phyloP scores from a whole-genome alignment of 64 coral and sea anemone species.

The Catalaphyllia jardinei region DNA sequence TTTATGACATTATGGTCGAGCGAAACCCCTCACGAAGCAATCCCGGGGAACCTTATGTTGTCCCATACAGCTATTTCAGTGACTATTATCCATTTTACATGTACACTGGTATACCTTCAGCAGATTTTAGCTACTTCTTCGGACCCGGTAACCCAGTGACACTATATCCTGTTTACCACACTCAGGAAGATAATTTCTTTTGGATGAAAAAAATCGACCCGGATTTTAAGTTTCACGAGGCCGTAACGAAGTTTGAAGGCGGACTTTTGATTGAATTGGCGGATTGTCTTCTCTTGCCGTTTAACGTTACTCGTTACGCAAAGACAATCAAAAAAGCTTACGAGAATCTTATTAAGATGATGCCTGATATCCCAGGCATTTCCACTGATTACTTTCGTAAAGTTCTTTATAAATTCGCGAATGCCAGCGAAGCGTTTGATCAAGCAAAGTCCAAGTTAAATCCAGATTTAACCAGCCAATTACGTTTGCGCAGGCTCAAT shows the following conservation, averaged over 20 bases:
- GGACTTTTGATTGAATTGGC: slow-evolving; percentile 60
- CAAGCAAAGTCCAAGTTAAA: slow-evolving; percentile 40
- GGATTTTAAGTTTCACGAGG: slow-evolving; percentile 68
- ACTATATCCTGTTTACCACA: slow-evolving; percentile 82
- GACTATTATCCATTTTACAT: slow-evolving; percentile 76
- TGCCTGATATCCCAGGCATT: slow-evolving; percentile 16
- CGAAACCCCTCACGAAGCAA: slow-evolving; percentile 38
- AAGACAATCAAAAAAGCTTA: slow-evolving; percentile 20
- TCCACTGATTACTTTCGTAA: slow-evolving; percentile 41
- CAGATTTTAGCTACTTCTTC: slow-evolving; percentile 60
- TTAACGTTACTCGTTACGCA: slow-evolving; percentile 61
- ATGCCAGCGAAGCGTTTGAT: slow-evolving; percentile 55
- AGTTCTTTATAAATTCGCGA: slow-evolving; percentile 58
- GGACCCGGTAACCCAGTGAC: slow-evolving; percentile 39
- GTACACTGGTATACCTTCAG: slow-evolving; percentile 58
- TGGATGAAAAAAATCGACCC: slow-evolving; percentile 86
- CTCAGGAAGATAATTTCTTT: slow-evolving; percentile 74
- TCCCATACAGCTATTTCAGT: slow-evolving; percentile 58
- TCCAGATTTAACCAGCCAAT: not conserved
- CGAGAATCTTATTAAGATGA: not conserved
- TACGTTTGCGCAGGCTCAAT: slow-evolving; percentile 48
- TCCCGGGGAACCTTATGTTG: slow-evolving; percentile 54
- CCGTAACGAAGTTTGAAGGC: slow-evolving; percentile 62
- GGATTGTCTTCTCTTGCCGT: slow-evolving; percentile 59
- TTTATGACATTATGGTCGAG: slow-evolving; percentile 85